Evolutionary conservation across 2,888 invertebrate species (phyloP).

Genomic region (Drosophila buzzatii): DNA sequence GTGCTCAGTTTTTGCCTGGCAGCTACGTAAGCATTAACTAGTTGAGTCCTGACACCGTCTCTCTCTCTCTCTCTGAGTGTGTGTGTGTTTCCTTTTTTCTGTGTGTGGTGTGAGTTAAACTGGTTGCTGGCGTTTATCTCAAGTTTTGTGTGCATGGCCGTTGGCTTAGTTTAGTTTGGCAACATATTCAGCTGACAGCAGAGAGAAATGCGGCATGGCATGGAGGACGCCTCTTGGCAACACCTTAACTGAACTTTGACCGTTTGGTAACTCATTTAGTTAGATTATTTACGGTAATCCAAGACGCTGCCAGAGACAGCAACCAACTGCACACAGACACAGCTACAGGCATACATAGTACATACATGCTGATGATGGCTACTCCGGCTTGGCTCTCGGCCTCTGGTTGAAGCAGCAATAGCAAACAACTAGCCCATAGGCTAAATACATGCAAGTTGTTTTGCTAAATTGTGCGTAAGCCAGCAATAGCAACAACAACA

Average conservation of each 20-base stretch:
- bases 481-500: slow-evolving; percentile 46
- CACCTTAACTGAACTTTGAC: slow-evolving; percentile 77
- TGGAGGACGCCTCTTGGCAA: slow-evolving; percentile 49
- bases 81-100: background rate
- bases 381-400: slow-evolving; percentile 28
- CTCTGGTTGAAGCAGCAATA: slow-evolving; percentile 14
- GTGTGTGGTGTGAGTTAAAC: background rate
- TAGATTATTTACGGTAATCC: slow-evolving; percentile 80
- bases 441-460: slow-evolving; percentile 80
- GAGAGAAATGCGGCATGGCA: slow-evolving; percentile 8
- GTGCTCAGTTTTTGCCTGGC: slow-evolving; percentile 34
- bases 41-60: slow-evolving; percentile 1
- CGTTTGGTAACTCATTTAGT: slow-evolving; percentile 79
- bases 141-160: slow-evolving; percentile 44
- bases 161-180: slow-evolving; percentile 44
- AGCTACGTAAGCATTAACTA: slow-evolving; percentile 38
- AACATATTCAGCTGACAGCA: slow-evolving; percentile 28
- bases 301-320: slow-evolving; percentile 59
- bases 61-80: background rate
- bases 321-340: slow-evolving; percentile 14
- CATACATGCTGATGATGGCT: slow-evolving; percentile 7
- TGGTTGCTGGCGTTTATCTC: slow-evolving; percentile 38
- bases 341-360: background rate
- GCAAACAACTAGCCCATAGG: slow-evolving; percentile 48
- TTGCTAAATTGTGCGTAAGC: slow-evolving; percentile 81